A percentile compares a stretch with the other conserved stretches of the same genome.
Conservation (phyloP, 1,140 invertebrate genomes). For the Steinernema feltiae region DNA sequence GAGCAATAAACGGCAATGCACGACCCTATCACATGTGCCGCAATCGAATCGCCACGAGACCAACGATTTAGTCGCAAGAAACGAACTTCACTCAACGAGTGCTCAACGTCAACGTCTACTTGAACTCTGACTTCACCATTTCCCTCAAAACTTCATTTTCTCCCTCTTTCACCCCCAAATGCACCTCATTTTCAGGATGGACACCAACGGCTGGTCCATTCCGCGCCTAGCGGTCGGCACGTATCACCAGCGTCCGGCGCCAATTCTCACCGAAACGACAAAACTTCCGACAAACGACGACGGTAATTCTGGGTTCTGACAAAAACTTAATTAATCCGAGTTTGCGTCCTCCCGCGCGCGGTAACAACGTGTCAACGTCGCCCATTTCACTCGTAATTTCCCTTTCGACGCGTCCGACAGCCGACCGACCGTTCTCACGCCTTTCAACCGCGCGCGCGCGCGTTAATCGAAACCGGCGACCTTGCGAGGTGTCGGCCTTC, state of each 20-base stretch:
- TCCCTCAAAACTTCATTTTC: neutral
- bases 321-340: neutral
- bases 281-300: slow-evolving; percentile 6
- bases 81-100: no score
- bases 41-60: no score
- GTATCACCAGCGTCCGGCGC: neutral
- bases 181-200: neutral
- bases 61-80: no score
- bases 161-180: neutral
- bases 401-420: neutral
- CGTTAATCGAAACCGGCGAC: slow-evolving; percentile 1
- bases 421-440: neutral
- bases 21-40: no score
- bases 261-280: neutral
- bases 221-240: neutral
- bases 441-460: neutral
- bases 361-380: no score
- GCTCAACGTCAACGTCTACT: no score
- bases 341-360: neutral
- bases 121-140: no score
- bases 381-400: no score
- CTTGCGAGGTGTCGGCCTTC: slow-evolving; percentile 1
- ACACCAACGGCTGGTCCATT: neutral
- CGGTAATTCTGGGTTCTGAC: neutral
- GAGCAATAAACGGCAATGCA: no score